Percentiles rank a stretch among this genome's conserved stretches.
phyloP scores from a whole-genome alignment of 2,113 vertebrate species.

The Perca fluviatilis region DNA sequence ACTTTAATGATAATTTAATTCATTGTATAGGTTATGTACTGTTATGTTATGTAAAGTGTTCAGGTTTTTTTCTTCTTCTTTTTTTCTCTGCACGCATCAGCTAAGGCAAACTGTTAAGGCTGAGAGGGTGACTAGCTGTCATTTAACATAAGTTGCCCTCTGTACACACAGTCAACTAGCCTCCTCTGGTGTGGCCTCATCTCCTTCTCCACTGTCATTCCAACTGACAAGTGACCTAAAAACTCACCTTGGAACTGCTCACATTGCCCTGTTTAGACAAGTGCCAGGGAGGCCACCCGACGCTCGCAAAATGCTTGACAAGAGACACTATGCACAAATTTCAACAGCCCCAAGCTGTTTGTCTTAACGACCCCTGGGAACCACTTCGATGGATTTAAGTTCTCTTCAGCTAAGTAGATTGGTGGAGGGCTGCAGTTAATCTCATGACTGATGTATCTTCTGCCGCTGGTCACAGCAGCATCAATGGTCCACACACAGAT shows the following conservation, averaged over 20 bases:
- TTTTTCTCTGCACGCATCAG: slow-evolving; percentile 18
- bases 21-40: not conserved
- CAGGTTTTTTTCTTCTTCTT: not conserved
- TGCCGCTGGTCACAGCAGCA: slow-evolving; percentile 43
- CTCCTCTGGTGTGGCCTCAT: slow-evolving; percentile 58
- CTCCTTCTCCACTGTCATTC: slow-evolving; percentile 66
- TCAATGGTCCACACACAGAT: slow-evolving; percentile 8
- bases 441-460: slow-evolving; percentile 60
- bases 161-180: slow-evolving; percentile 57
- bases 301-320: slow-evolving; percentile 50
- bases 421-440: slow-evolving; percentile 58
- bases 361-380: slow-evolving; percentile 58
- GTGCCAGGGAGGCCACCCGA: slow-evolving; percentile 45
- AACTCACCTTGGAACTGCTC: slow-evolving; percentile 77
- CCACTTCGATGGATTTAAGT: slow-evolving; percentile 49
- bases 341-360: slow-evolving; percentile 63
- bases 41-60: not conserved
- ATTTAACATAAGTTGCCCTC: slow-evolving; percentile 71
- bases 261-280: slow-evolving; percentile 70
- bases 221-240: slow-evolving; percentile 80
- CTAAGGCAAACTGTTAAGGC: slow-evolving; percentile 38
- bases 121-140: slow-evolving; percentile 55
- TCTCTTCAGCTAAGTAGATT: slow-evolving; percentile 66
- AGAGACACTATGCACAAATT: slow-evolving; percentile 51
- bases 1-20: slow-evolving; percentile 2